Conservation (phyloP, 2,888 invertebrate genomes). For the Microplitis manilae region DNA sequence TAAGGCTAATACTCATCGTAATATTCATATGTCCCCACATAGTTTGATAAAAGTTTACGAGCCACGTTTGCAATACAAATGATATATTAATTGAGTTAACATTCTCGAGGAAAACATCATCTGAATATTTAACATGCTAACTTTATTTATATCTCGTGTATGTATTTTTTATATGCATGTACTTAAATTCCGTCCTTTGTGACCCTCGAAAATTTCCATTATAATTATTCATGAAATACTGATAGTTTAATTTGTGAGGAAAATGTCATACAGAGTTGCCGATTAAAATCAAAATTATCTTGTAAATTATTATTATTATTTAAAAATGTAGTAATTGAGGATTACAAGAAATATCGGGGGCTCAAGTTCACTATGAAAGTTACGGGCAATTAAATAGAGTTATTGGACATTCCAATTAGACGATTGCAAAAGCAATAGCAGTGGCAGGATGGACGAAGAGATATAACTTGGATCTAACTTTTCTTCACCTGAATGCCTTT, state of each 20-base stretch:
- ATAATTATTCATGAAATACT: not conserved
- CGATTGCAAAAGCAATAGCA: not conserved
- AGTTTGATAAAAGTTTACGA: not conserved
- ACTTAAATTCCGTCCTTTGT: not conserved
- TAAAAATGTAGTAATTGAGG: not conserved
- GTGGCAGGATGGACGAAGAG: constrained; percentile 4
- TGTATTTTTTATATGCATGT: not conserved
- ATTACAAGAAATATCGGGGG: not conserved
- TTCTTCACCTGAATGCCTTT: constrained; percentile 16
- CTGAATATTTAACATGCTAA: not conserved
- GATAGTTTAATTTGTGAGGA: too few relatives aligned
- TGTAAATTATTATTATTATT: not conserved
- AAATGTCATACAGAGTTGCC: too few relatives aligned
- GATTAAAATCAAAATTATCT: not conserved
- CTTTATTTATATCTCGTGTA: not conserved
- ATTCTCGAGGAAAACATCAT: not conserved
- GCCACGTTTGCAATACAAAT: not conserved
- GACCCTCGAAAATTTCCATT: not conserved
- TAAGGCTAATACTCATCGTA: not conserved
- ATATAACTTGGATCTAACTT: constrained; percentile 46
- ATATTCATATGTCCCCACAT: not conserved
- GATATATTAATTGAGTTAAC: not conserved
- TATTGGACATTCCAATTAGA: not conserved
- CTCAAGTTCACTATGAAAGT: not conserved
- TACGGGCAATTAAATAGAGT: not conserved